Conservation (phyloP, 2,113 vertebrate genomes). For the Labeo rohita region DNA sequence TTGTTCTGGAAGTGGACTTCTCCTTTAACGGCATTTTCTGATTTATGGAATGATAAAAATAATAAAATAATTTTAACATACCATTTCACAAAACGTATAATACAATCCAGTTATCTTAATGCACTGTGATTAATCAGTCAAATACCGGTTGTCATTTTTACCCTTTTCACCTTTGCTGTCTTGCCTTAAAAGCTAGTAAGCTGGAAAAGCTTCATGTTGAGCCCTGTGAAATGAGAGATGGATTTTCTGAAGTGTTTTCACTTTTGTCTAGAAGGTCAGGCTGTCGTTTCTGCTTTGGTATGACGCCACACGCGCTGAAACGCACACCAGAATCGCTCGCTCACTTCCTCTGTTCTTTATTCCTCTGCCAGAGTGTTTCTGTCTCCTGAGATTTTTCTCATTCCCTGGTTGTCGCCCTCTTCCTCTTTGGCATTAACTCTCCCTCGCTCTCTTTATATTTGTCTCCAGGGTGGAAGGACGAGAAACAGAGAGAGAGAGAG, state of each 20-base stretch:
- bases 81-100: background rate
- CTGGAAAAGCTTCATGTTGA: background rate
- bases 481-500: background rate
- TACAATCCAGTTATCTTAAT: background rate
- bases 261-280: background rate
- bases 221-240: background rate
- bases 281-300: background rate
- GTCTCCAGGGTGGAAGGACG: slow-evolving; percentile 7
- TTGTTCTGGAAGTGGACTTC: too few relatives aligned
- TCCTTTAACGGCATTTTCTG: too few relatives aligned
- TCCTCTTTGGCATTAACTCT: slow-evolving; percentile 30
- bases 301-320: background rate
- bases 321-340: slow-evolving; percentile 21
- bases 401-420: background rate
- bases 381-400: slow-evolving; percentile 1
- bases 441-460: slow-evolving; percentile 28
- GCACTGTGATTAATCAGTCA: background rate
- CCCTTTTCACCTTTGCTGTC: background rate
- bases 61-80: too few relatives aligned
- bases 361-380: slow-evolving; percentile 37
- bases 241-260: slow-evolving; percentile 6
- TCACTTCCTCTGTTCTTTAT: slow-evolving; percentile 26
- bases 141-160: background rate
- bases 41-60: too few relatives aligned
- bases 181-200: background rate